Percentiles rank a stretch among this genome's conserved stretches.
These are phyloP conservation scores for Salmo trutta DNA, from an alignment of 2,797 vertebrate genomes.

Conservation along the genomic window DNA sequence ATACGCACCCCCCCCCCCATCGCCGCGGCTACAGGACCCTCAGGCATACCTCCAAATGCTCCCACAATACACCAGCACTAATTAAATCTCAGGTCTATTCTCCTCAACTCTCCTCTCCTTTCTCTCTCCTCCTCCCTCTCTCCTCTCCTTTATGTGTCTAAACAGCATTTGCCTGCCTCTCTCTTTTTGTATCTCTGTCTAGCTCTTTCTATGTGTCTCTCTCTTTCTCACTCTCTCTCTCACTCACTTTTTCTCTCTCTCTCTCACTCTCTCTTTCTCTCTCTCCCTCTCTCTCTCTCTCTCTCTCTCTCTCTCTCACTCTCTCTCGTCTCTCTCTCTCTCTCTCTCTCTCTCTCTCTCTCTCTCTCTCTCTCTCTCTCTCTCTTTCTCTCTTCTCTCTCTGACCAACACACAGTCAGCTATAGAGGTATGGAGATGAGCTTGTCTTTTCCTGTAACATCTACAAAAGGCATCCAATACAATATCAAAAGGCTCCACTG, in stretches of 20 bases:
- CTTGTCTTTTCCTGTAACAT: slow-evolving; percentile 44
- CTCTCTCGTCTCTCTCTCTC: background rate
- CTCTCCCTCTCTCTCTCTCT: slow-evolving; percentile 11
- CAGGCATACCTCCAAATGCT: slow-evolving; percentile 52
- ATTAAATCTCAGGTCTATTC: slow-evolving; percentile 54
- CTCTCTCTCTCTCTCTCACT: background rate
- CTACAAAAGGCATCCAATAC: slow-evolving; percentile 43
- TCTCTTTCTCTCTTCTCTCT: background rate
- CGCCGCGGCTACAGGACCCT: slow-evolving; percentile 47
- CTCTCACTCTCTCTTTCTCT: no score
- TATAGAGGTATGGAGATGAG: slow-evolving; percentile 26
- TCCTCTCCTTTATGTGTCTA: background rate
- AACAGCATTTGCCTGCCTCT: background rate
- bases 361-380: slow-evolving; percentile 19
- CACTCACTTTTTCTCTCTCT: slow-evolving; percentile 18
- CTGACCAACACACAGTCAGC: slow-evolving; percentile 11
- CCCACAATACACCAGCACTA: slow-evolving; percentile 59
- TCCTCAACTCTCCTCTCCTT: background rate
- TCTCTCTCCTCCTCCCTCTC: background rate
- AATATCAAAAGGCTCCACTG: slow-evolving; percentile 38
- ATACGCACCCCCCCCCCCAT: slow-evolving; percentile 15
- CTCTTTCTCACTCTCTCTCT: slow-evolving; percentile 15
- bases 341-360: no score
- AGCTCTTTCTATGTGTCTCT: no score
- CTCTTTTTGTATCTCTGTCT: background rate